Conservation (phyloP, 2,888 invertebrate genomes). For the Creontiades dilutus region DNA sequence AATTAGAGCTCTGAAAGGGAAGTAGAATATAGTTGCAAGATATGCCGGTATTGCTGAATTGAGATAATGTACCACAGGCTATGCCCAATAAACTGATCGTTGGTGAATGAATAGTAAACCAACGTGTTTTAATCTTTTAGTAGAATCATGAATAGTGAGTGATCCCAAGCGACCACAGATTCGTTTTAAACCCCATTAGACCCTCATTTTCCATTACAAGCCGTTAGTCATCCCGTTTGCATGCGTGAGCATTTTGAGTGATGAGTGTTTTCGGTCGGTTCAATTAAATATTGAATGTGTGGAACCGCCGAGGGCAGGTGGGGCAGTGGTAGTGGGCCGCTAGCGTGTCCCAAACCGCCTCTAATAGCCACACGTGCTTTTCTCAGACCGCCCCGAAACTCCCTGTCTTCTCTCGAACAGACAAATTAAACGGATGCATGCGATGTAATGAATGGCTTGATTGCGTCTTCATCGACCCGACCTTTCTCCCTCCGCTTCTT, state of each 20-base stretch:
- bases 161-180: neutral
- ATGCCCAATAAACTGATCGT: no score
- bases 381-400: slow-evolving; percentile 57
- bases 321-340: slow-evolving; percentile 9
- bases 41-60: no score
- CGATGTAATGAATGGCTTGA: slow-evolving; percentile 75
- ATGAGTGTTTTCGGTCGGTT: slow-evolving; percentile 50
- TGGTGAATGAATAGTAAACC: no score
- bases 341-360: slow-evolving; percentile 63
- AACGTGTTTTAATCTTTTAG: no score
- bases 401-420: slow-evolving; percentile 69
- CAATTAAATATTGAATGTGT: slow-evolving; percentile 59
- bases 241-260: slow-evolving; percentile 39
- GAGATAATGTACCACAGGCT: no score
- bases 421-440: slow-evolving; percentile 76
- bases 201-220: slow-evolving; percentile 12
- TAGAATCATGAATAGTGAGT: no score
- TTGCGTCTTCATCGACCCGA: slow-evolving; percentile 34
- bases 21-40: no score
- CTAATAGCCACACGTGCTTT: slow-evolving; percentile 68
- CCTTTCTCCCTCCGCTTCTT: neutral
- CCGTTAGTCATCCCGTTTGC: slow-evolving; percentile 28
- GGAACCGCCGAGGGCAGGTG: slow-evolving; percentile 45
- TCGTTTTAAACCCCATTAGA: slow-evolving; percentile 32
- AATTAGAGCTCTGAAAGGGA: no score